Percentiles rank a stretch among this genome's conserved stretches.
phyloP scores from a whole-genome alignment of 2,888 invertebrate species.

The Orchestes rusci region DNA sequence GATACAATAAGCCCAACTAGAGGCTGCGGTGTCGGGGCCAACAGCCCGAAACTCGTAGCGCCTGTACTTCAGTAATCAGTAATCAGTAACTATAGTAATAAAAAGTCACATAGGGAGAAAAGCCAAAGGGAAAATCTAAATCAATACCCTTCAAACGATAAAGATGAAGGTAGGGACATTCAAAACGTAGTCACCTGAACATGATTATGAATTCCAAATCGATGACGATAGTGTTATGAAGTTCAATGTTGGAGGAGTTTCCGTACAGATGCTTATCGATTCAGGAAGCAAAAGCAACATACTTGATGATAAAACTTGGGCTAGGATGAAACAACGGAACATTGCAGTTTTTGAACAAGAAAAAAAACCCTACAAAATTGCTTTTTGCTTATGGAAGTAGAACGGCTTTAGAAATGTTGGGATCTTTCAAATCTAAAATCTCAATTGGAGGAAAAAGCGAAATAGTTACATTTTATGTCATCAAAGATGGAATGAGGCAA shows the following conservation, averaged over 20 bases:
- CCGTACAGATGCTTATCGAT: constrained; percentile 25
- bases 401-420: constrained; percentile 21
- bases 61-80: no score
- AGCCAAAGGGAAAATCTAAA: not conserved
- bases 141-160: not conserved
- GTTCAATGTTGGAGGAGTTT: constrained; percentile 22
- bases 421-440: constrained; percentile 26
- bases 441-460: constrained; percentile 9
- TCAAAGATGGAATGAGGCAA: constrained; percentile 17
- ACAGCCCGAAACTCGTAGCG: no score
- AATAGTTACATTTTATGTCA: constrained; percentile 23
- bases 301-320: constrained; percentile 24
- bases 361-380: constrained; percentile 17
- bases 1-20: no score
- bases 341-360: constrained; percentile 14
- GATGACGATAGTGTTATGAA: not conserved
- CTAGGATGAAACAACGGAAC: constrained; percentile 16
- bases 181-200: not conserved
- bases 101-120: no score
- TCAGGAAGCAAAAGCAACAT: constrained; percentile 29
- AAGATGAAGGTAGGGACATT: not conserved
- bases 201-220: not conserved
- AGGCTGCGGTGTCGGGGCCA: no score
- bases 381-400: constrained; percentile 26
- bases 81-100: no score